These are phyloP conservation scores for Alcedo quadribrachys DNA, from an alignment of 2,797 vertebrate genomes.

Conservation along the genomic window DNA sequence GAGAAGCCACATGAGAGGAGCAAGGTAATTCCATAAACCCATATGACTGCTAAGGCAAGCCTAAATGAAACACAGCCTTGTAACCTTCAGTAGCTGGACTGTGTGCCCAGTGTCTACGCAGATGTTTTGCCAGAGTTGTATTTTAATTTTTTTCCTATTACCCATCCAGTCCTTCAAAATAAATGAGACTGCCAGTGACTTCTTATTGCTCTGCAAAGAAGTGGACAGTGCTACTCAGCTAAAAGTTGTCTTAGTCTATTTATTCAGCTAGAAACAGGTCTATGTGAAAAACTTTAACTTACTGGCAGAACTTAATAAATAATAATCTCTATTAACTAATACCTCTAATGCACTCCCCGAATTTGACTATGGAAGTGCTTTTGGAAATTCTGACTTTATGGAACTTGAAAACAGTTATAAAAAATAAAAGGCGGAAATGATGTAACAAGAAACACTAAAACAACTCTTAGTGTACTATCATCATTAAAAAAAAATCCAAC, in stretches of 20 bases:
- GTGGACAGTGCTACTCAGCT: neutral
- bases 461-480: neutral
- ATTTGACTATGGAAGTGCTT: neutral
- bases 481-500: neutral
- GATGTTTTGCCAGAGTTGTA: neutral
- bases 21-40: neutral
- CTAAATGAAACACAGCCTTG: neutral
- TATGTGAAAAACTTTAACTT: neutral
- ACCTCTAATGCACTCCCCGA: neutral
- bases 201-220: neutral
- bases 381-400: neutral
- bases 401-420: neutral
- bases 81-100: neutral
- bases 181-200: neutral
- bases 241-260: neutral
- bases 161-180: neutral
- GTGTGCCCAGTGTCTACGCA: neutral
- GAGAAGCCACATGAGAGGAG: accelerated
- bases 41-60: neutral
- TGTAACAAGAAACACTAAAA: neutral
- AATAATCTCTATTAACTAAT: neutral
- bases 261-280: neutral
- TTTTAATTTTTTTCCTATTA: neutral
- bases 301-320: neutral
- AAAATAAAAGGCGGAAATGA: neutral